Evolutionary conservation across 2,797 vertebrate genomes (phyloP).

Genomic region (Sylvilagus floridanus): DNA sequence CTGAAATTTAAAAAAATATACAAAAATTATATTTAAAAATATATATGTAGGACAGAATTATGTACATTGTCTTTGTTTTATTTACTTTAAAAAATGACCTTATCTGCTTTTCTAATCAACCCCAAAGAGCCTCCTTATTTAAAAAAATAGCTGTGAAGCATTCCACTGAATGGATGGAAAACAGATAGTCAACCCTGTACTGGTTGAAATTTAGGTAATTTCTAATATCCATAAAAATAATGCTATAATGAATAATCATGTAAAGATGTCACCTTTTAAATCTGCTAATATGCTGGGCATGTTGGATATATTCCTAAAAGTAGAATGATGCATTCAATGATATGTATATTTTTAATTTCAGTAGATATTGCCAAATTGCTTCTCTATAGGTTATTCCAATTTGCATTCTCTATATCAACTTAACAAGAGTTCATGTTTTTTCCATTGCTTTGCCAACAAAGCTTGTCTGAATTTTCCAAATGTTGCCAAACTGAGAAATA

Average conservation of each 20-base stretch:
- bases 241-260: not conserved
- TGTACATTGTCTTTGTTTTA: not conserved
- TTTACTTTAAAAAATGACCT: slow-evolving; percentile 35
- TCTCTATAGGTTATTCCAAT: not conserved
- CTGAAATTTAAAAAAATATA: not conserved
- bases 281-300: not conserved
- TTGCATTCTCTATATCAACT: not conserved
- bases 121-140: not conserved
- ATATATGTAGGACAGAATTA: not conserved
- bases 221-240: slow-evolving; percentile 1
- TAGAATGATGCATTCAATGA: not conserved
- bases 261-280: not conserved
- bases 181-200: not conserved
- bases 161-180: not conserved
- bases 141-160: not conserved
- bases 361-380: slow-evolving; percentile 18
- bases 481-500: not conserved
- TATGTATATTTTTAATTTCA: slow-evolving; percentile 28
- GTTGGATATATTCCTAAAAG: slow-evolving; percentile 4
- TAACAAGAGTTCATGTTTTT: not conserved
- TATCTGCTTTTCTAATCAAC: not conserved
- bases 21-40: not conserved
- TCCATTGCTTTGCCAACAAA: slow-evolving; percentile 19
- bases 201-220: slow-evolving; percentile 1
- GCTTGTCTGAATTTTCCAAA: slow-evolving; percentile 9